A percentile compares a stretch with the other conserved stretches of the same genome.
These are phyloP conservation scores for Eublepharis macularius DNA, from an alignment of 2,113 vertebrate genomes.

Conservation along the genomic window DNA sequence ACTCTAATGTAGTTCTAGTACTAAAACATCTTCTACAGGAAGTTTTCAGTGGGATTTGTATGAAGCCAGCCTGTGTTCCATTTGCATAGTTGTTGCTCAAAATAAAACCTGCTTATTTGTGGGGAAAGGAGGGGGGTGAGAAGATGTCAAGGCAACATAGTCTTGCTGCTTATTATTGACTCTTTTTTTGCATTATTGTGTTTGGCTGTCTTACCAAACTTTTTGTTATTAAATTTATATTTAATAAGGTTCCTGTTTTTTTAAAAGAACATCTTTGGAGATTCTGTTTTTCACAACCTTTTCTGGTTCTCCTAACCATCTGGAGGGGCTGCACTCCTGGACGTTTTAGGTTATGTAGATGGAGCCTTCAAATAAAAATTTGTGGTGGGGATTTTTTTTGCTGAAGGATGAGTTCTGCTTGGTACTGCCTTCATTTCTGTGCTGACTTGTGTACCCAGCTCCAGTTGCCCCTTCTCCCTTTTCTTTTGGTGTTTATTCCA, in stretches of 20 bases:
- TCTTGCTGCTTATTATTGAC: not conserved
- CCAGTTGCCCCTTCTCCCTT: no score
- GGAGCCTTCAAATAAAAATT: no score
- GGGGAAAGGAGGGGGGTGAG: not conserved
- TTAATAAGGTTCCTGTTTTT: not conserved
- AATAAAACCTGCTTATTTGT: not conserved
- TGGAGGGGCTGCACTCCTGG: not conserved
- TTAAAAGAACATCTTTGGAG: constrained; percentile 10
- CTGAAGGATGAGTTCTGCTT: no score
- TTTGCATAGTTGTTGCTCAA: not conserved
- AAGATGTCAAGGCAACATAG: not conserved
- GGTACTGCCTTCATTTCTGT: no score
- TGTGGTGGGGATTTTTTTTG: no score
- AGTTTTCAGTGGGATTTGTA: not conserved
- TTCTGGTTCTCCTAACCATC: not conserved
- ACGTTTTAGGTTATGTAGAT: no score
- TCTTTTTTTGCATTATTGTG: constrained; percentile 8
- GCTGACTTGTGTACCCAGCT: no score
- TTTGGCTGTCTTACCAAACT: not conserved
- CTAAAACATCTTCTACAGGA: constrained; percentile 21
- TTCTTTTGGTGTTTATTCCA: no score
- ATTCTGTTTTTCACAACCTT: not conserved
- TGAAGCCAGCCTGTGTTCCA: not conserved
- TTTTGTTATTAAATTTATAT: constrained; percentile 9
- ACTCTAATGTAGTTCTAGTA: constrained; percentile 30